Conservation (phyloP, 2,797 vertebrate genomes). For the Otolemur crassicaudatus region DNA sequence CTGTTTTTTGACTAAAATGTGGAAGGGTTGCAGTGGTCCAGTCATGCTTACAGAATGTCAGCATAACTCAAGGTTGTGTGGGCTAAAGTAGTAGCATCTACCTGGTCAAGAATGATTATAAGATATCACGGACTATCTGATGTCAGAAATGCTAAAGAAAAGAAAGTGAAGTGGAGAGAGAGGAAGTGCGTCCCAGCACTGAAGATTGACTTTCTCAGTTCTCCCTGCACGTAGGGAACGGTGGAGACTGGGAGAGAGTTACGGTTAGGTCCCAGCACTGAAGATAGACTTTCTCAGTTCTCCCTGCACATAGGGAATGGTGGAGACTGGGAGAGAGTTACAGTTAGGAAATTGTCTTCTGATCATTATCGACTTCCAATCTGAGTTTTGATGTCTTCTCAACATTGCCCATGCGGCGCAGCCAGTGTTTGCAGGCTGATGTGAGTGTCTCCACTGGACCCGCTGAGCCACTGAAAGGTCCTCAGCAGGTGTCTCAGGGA, state of each 20-base stretch:
- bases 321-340: too few relatives aligned
- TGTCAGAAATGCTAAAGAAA: neutral
- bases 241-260: too few relatives aligned
- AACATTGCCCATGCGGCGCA: neutral
- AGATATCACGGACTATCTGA: neutral
- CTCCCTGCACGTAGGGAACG: neutral
- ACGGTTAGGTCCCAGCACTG: neutral
- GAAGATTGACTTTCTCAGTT: neutral
- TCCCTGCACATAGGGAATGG: neutral
- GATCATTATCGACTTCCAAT: neutral
- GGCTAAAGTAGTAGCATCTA: neutral
- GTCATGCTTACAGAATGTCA: neutral
- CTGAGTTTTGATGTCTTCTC: neutral
- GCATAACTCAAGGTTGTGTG: neutral
- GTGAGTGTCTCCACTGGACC: neutral
- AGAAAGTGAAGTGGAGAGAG: neutral
- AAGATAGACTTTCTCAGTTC: neutral
- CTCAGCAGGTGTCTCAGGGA: neutral
- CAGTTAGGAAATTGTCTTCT: neutral
- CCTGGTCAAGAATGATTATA: neutral
- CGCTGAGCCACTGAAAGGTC: neutral
- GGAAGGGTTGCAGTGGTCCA: conserved; percentile 17
- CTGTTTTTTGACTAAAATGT: neutral
- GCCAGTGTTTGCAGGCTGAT: neutral
- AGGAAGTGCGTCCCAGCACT: neutral